phyloP scores from a whole-genome alignment of 2,888 invertebrate species.

The Drosophila histrio region DNA sequence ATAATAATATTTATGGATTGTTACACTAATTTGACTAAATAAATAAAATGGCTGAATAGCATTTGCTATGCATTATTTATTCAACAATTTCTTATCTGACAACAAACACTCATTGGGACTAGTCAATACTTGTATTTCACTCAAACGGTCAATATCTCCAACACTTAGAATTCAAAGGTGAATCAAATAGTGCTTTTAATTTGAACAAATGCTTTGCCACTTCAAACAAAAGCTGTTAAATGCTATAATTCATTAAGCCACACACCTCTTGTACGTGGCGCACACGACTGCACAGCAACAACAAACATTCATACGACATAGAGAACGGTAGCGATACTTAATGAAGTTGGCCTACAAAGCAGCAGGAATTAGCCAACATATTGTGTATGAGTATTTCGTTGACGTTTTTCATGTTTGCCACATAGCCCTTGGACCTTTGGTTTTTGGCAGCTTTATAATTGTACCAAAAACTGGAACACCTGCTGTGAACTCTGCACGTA shows the following conservation, averaged over 20 bases:
- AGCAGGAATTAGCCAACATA: conserved; percentile 60
- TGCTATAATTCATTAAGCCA: conserved; percentile 65
- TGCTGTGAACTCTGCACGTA: conserved; percentile 48
- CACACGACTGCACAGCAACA: conserved; percentile 7
- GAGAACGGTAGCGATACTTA: conserved; percentile 30
- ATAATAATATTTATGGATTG: conserved; percentile 47
- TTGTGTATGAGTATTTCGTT: conserved; percentile 32
- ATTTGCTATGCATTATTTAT: conserved; percentile 4
- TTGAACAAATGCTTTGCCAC: conserved; percentile 29
- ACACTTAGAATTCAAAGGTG: neutral
- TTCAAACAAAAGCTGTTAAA: conserved; percentile 45
- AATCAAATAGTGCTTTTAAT: conserved; percentile 29
- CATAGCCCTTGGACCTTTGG: conserved; percentile 36
- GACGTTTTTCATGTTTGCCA: conserved; percentile 28
- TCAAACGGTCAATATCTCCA: neutral
- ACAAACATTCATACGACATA: neutral
- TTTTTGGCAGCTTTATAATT: conserved; percentile 72
- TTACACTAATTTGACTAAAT: conserved; percentile 4
- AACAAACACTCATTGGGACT: neutral
- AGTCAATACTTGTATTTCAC: neutral
- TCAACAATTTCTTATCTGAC: conserved; percentile 6
- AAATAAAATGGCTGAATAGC: neutral
- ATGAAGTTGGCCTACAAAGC: conserved; percentile 72
- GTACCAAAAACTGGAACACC: conserved; percentile 69
- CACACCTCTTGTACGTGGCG: conserved; percentile 29